A percentile compares a stretch with the other conserved stretches of the same genome.
phyloP scores from a whole-genome alignment of 2,113 vertebrate genomes.

The Macroglossus sobrinus region DNA sequence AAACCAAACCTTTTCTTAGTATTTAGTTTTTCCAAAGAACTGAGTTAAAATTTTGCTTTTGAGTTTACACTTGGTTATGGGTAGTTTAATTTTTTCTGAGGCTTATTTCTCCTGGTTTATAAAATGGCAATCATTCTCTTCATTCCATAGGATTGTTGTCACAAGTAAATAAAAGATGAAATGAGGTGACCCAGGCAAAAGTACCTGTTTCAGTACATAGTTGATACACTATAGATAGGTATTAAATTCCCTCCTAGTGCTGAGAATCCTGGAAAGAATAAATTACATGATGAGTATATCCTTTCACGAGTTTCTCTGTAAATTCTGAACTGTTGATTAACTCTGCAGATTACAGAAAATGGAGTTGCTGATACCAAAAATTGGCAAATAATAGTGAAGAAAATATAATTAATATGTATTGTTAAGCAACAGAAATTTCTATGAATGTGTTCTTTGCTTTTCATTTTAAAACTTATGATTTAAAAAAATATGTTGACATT shows the following conservation, averaged over 20 bases:
- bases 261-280: background rate
- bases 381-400: background rate
- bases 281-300: background rate
- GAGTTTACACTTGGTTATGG: background rate
- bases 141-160: background rate
- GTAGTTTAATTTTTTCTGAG: background rate
- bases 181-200: background rate
- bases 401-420: background rate
- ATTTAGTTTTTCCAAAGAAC: background rate
- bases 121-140: background rate
- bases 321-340: background rate
- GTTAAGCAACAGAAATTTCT: background rate
- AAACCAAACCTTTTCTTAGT: background rate
- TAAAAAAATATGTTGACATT: background rate
- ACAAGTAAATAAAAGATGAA: background rate
- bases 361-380: background rate
- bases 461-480: constrained; percentile 34
- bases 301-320: background rate
- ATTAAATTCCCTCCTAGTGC: background rate
- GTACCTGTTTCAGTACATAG: background rate
- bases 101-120: background rate
- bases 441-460: background rate
- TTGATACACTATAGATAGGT: background rate
- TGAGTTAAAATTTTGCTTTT: background rate
- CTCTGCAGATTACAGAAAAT: background rate